Evolutionary conservation across 2,888 invertebrate genomes (phyloP), one percentile per base, ranked within the genome.

Genomic region (Lasioglossum morio): DNA sequence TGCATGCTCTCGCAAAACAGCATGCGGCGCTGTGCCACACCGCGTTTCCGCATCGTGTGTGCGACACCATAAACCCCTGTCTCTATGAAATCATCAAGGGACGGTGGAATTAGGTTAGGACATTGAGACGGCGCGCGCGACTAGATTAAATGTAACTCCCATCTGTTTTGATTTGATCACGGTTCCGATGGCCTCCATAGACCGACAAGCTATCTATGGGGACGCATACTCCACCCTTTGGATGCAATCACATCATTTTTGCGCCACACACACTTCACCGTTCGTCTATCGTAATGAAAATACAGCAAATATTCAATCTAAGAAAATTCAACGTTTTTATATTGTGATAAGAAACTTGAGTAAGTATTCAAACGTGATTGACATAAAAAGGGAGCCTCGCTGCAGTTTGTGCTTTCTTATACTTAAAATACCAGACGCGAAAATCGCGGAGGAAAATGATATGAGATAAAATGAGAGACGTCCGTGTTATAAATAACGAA

Each of bases 101-200:
- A 92, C 57, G 87, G 88, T 87, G 88, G 89, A 93, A 94, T 93
- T 92, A 89, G 92, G 92, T 93, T 92, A 92, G 90, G 85, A 89
- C 91, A 85, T 86, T 84, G 89, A 86, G 89, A 89, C 88, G 86
- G 81, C 82, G 86, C 87, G 86, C 86, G 87, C 81, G 89, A 93
- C 92, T 93, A 92, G 92, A 94, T 94, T 93, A 92, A 92, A 92
- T 87, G 91, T 87, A 93, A 92, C 91, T 93, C 91, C 91, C 92
- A 93, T 92, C 92, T 92, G 92, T 93, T 94, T 94, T 91, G 91
- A 93, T 94, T 93, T 91, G 92, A 92, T 93, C 92, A 92, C 80
- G 80, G 88, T 89, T 86, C 88, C 82, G 88, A 90, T 90, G 84
- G 86, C 84, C 82, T 73, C 63, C n/a, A 10, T 66, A 34, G 69